phyloP scores from a whole-genome alignment of 2,113 vertebrate species.

The Amblyopsis rosae region DNA sequence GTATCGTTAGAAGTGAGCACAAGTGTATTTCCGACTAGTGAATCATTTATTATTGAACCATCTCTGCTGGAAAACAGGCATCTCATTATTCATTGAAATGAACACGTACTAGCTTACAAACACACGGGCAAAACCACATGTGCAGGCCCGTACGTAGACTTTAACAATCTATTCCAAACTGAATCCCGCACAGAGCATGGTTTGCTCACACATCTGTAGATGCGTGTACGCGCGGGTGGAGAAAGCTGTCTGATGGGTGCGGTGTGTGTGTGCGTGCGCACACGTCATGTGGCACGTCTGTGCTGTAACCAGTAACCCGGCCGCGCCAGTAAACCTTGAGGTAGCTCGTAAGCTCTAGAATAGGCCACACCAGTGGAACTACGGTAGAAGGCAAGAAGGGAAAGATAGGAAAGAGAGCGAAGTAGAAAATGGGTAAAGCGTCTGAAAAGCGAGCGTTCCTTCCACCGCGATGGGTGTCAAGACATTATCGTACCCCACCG shows the following conservation, averaged over 20 bases:
- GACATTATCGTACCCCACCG: conserved; percentile 39
- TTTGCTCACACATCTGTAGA: not conserved
- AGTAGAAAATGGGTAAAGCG: conserved; percentile 67
- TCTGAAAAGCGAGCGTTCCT: conserved; percentile 50
- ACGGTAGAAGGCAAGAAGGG: no score
- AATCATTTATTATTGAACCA: conserved; percentile 57
- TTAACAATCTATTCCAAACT: not conserved
- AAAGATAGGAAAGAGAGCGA: conserved; percentile 30
- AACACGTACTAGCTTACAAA: conserved; percentile 21
- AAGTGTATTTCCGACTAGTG: conserved; percentile 31
- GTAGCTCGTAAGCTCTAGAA: conserved; percentile 37
- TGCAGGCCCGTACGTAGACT: conserved; percentile 12
- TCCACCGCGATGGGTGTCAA: conserved; percentile 40
- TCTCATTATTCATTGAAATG: conserved; percentile 35
- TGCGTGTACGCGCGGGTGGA: not conserved
- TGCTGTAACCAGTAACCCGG: not conserved
- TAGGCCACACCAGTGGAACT: not conserved
- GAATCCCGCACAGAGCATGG: not conserved
- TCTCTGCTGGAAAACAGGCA: conserved; percentile 33
- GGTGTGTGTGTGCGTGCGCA: conserved; percentile 12
- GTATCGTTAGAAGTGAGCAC: conserved; percentile 34
- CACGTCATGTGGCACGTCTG: not conserved
- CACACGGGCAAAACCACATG: not conserved
- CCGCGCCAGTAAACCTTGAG: conserved; percentile 13
- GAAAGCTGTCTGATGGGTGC: no score